These are phyloP conservation scores for Bombylius discolor DNA, from an alignment of 2,888 invertebrate genomes.

Conservation along the genomic window DNA sequence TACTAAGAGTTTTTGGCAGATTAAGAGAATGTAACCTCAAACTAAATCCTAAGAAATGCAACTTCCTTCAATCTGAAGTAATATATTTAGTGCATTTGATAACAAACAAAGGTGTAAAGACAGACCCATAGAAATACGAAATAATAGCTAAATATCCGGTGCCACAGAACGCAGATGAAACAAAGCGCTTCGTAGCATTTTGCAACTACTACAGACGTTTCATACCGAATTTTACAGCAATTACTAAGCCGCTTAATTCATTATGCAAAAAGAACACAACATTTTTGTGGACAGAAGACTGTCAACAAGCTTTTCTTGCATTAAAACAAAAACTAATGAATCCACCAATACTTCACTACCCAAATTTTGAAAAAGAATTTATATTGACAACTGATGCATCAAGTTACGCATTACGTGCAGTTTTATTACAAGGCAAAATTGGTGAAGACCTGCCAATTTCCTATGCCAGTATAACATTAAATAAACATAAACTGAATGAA, in stretches of 20 bases:
- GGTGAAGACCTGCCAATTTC: conserved; percentile 6
- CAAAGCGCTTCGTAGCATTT: no score
- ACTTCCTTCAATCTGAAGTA: conserved; percentile 14
- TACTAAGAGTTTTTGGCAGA: conserved; percentile 8
- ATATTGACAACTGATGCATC: conserved; percentile 23
- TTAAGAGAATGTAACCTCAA: conserved; percentile 10
- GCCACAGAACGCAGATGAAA: conserved; percentile 13
- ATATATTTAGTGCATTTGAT: conserved; percentile 14
- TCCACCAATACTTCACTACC: conserved; percentile 10
- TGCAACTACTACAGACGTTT: no score
- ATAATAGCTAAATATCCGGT: conserved; percentile 13
- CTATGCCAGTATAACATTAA: no score
- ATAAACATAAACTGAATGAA: conserved; percentile 14
- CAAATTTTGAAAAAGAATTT: conserved; percentile 13
- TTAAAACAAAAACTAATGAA: conserved; percentile 4
- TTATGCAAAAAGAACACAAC: conserved; percentile 13
- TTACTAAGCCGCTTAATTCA: conserved; percentile 12
- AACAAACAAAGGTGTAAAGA: conserved; percentile 10
- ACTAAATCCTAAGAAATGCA: conserved; percentile 1
- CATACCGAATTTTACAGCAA: conserved; percentile 15
- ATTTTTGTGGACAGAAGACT: conserved; percentile 10
- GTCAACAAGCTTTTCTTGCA: conserved; percentile 5
- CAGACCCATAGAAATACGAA: no score
- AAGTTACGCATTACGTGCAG: conserved; percentile 18
- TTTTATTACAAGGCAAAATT: conserved; percentile 19